Conservation (phyloP, 2,888 invertebrate genomes). For the Sphaerophoria taeniata region DNA sequence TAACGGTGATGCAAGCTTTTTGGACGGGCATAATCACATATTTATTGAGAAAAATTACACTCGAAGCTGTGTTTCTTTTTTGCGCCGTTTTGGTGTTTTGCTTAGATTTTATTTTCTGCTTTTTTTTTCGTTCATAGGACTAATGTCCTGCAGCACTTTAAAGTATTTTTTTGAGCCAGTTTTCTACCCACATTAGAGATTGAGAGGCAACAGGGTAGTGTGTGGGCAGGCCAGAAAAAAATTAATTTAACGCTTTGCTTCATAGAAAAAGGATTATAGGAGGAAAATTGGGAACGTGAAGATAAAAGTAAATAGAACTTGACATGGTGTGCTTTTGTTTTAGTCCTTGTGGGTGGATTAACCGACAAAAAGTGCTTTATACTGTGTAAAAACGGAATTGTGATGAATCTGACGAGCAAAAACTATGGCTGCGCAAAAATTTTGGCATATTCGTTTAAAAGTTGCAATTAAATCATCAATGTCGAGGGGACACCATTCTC, state of each 20-base stretch:
- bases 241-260: conserved; percentile 44
- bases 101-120: conserved; percentile 20
- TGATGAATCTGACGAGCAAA: no score
- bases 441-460: no score
- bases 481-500: no score
- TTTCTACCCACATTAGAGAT: conserved; percentile 5
- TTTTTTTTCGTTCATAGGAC: conserved; percentile 2
- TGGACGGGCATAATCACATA: conserved; percentile 57
- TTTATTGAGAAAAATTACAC: conserved; percentile 67
- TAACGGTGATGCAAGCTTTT: conserved; percentile 4
- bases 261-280: conserved; percentile 27
- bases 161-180: conserved; percentile 23
- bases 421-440: no score
- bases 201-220: no score
- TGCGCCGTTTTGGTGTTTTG: no score
- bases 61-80: conserved; percentile 23
- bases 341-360: background rate
- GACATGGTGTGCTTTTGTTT: background rate
- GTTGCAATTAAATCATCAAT: no score
- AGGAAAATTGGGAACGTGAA: background rate
- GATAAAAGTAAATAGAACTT: conserved; percentile 19
- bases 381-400: no score
- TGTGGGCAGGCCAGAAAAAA: conserved; percentile 13
- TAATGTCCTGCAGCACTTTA: conserved; percentile 52
- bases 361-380: no score